These are phyloP conservation scores for Aleiodes sp. DNA, from an alignment of 1,140 invertebrate species.

Conservation along the genomic window DNA sequence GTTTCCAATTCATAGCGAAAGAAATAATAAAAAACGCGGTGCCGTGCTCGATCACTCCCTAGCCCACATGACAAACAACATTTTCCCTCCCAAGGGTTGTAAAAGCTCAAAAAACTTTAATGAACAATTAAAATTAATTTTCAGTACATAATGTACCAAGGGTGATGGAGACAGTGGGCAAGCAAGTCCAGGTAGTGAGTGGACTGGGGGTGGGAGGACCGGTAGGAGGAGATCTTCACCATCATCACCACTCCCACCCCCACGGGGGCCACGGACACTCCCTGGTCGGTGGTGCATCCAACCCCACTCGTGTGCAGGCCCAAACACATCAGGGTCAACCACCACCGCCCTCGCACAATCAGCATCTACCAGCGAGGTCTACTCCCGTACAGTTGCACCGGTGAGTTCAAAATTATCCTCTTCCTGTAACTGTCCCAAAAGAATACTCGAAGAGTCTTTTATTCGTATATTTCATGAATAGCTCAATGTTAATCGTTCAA, in stretches of 20 bases:
- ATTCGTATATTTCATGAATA: too few species aligned
- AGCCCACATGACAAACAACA: too few species aligned
- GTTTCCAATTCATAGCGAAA: too few species aligned
- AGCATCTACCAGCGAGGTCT: slow-evolving; percentile 61
- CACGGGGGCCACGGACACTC: slow-evolving; percentile 60
- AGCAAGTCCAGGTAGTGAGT: slow-evolving; percentile 64
- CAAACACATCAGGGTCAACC: slow-evolving; percentile 54
- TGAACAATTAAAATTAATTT: slow-evolving; percentile 37
- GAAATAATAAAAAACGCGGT: too few species aligned
- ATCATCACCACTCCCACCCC: slow-evolving; percentile 60
- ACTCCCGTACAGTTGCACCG: slow-evolving; percentile 61
- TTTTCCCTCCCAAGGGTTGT: too few species aligned
- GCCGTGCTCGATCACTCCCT: too few species aligned
- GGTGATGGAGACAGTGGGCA: slow-evolving; percentile 65
- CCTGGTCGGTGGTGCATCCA: slow-evolving; percentile 57
- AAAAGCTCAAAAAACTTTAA: too few species aligned
- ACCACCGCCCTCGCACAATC: slow-evolving; percentile 60
- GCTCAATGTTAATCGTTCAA: too few species aligned
- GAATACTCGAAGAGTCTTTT: too few species aligned
- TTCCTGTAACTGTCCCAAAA: not conserved
- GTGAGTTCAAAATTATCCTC: slow-evolving; percentile 40
- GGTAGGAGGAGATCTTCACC: slow-evolving; percentile 61
- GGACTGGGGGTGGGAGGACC: slow-evolving; percentile 63
- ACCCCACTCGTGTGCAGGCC: slow-evolving; percentile 57
- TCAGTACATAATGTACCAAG: slow-evolving; percentile 63